Percentiles rank a stretch among this genome's conserved stretches.
phyloP scores from a whole-genome alignment of 2,113 vertebrate species.

The Phylloscopus whistleri region DNA sequence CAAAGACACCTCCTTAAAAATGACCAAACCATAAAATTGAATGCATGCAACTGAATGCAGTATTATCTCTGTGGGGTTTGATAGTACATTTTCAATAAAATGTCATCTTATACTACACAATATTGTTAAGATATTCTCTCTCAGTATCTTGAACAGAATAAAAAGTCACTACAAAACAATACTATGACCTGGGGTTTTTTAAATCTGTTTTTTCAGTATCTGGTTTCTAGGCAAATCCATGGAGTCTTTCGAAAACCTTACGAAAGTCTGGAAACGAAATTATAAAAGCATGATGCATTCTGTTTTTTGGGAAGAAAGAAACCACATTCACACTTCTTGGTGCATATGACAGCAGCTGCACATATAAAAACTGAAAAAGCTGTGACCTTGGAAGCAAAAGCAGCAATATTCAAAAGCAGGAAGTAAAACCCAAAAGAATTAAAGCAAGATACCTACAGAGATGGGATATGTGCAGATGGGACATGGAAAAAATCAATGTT shows the following conservation, averaged over 20 bases:
- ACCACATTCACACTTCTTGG: background rate
- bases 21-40: background rate
- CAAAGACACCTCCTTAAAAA: background rate
- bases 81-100: background rate
- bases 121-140: background rate
- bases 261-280: background rate
- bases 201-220: background rate
- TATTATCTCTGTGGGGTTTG: background rate
- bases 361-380: background rate
- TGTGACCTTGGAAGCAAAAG: slow-evolving; percentile 24
- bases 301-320: background rate
- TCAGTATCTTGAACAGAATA: background rate
- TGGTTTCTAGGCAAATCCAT: background rate
- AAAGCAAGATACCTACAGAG: slow-evolving; percentile 23
- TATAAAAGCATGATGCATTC: background rate
- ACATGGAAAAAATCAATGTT: background rate
- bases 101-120: background rate
- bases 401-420: slow-evolving; percentile 24
- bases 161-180: background rate
- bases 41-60: background rate
- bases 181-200: accelerated
- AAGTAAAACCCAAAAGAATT: background rate
- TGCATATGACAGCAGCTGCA: slow-evolving; percentile 6
- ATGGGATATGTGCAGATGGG: slow-evolving; percentile 22
- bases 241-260: background rate